Conservation (phyloP, 2,797 vertebrate species). For the Pangasius djambal region DNA sequence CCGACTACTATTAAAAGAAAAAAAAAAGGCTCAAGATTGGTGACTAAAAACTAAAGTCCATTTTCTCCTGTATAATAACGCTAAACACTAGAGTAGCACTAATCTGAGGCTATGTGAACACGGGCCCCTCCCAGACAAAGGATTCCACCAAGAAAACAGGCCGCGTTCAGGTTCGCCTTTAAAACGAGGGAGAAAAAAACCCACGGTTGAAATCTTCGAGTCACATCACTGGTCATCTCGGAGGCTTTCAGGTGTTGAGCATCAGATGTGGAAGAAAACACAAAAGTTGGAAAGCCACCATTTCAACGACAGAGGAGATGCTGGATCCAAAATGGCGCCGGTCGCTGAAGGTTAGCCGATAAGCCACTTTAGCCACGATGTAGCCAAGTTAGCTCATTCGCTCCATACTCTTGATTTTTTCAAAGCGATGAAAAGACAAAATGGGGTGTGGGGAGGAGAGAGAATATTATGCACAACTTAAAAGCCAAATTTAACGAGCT, state of each 20-base stretch:
- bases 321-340: conserved; percentile 79
- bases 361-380: conserved; percentile 66
- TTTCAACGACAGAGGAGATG: conserved; percentile 55
- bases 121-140: conserved; percentile 76
- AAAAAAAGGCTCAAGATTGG: too few relatives aligned
- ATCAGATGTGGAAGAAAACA: conserved; percentile 22
- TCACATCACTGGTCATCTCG: conserved; percentile 46
- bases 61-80: not conserved
- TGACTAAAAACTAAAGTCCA: conserved; percentile 3
- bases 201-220: conserved; percentile 45
- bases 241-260: conserved; percentile 30
- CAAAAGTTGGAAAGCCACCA: conserved; percentile 51
- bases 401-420: conserved; percentile 64
- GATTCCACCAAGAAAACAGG: conserved; percentile 52
- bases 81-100: conserved; percentile 38
- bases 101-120: conserved; percentile 52
- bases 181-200: conserved; percentile 7
- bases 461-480: conserved; percentile 71
- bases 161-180: conserved; percentile 50
- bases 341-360: conserved; percentile 53
- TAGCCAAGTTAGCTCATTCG: conserved; percentile 54
- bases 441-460: conserved; percentile 65
- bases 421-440: conserved; percentile 60
- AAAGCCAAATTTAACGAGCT: conserved; percentile 65
- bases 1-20: not conserved